phyloP scores from a whole-genome alignment of 2,113 vertebrate species.

The Edolisoma coerulescens region DNA sequence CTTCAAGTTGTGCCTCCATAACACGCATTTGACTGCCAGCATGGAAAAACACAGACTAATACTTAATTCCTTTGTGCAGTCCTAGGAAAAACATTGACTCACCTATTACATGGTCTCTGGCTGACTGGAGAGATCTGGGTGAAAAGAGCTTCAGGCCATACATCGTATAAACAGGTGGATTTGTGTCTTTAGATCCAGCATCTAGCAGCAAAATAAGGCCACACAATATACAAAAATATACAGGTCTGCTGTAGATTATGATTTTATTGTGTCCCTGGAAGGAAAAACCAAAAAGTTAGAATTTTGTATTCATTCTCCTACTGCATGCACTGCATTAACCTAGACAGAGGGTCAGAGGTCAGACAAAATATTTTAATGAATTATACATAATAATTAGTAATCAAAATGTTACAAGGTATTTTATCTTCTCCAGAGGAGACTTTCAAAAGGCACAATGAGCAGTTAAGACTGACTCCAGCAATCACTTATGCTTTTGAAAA shows the following conservation, averaged over 20 bases:
- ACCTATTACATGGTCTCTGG: constrained; percentile 89
- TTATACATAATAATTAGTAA: neutral
- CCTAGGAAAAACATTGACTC: constrained; percentile 55
- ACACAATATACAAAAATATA: constrained; percentile 96
- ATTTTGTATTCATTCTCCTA: neutral
- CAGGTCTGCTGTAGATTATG: constrained; percentile 92
- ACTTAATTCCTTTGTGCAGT: neutral
- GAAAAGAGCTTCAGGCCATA: constrained; percentile 90
- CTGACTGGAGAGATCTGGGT: constrained; percentile 75
- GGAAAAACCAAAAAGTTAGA: neutral
- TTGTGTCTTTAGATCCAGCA: constrained; percentile 79
- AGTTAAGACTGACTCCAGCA: neutral
- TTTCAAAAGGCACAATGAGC: neutral
- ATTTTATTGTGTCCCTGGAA: constrained; percentile 95
- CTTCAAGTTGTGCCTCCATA: neutral
- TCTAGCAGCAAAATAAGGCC: constrained; percentile 94
- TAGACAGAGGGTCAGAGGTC: neutral
- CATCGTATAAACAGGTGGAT: constrained; percentile 79
- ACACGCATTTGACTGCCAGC: neutral
- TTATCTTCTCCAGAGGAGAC: neutral
- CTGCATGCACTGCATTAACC: neutral
- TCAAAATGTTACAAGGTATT: neutral
- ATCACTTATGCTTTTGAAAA: neutral
- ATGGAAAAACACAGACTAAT: neutral
- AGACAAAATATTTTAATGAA: constrained; percentile 5